phyloP scores from a whole-genome alignment of 1,140 invertebrate genomes.

The Lepidotrigona ventralis region DNA sequence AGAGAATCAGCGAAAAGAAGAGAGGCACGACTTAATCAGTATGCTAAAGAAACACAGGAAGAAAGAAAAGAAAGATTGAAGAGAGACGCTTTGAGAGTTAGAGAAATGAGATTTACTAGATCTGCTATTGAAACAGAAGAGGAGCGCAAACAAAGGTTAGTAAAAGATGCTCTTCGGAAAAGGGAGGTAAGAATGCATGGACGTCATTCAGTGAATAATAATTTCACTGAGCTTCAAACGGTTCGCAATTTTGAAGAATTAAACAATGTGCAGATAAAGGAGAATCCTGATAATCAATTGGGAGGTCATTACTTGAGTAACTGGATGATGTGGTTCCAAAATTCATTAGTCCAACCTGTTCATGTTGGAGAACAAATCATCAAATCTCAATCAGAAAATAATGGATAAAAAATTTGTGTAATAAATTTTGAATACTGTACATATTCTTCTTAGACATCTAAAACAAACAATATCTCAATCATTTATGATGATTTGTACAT shows the following conservation, averaged over 20 bases:
- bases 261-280: constrained; percentile 65
- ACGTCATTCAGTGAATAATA: constrained; percentile 53
- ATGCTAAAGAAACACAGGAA: constrained; percentile 70
- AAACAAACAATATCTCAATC: constrained; percentile 16
- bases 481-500: constrained; percentile 49
- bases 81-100: constrained; percentile 69
- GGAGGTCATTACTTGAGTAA: constrained; percentile 69
- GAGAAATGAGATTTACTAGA: constrained; percentile 72
- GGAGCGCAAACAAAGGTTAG: constrained; percentile 68
- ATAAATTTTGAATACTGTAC: constrained; percentile 21
- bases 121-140: constrained; percentile 72
- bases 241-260: constrained; percentile 68
- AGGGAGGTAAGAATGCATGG: constrained; percentile 70
- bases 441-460: constrained; percentile 1
- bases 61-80: constrained; percentile 69
- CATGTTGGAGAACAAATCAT: constrained; percentile 55
- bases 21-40: constrained; percentile 69
- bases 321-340: constrained; percentile 74
- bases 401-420: constrained; percentile 43
- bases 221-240: constrained; percentile 66
- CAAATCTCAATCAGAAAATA: constrained; percentile 52
- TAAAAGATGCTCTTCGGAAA: constrained; percentile 71
- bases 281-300: constrained; percentile 65
- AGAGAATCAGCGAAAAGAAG: constrained; percentile 69
- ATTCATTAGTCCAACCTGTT: constrained; percentile 62